phyloP scores from a whole-genome alignment of 2,888 invertebrate species.

The Lasioglossum lativentre region DNA sequence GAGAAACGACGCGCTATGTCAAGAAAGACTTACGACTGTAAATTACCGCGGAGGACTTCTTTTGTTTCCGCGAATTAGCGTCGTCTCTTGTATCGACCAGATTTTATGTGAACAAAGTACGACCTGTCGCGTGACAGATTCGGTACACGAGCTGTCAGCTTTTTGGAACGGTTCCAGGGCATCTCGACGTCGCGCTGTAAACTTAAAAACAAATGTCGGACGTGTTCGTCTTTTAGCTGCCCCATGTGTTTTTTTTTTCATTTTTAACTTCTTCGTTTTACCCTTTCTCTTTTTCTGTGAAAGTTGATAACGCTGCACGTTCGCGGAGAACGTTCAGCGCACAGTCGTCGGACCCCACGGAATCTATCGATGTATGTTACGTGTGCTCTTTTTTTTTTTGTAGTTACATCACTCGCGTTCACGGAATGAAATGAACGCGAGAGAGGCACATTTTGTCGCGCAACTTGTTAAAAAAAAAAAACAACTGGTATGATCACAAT shows the following conservation, averaged over 20 bases:
- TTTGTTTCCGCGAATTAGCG: background rate
- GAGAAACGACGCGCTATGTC: slow-evolving; percentile 33
- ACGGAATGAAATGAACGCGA: slow-evolving; percentile 29
- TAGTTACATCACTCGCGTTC: slow-evolving; percentile 72
- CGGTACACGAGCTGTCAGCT: slow-evolving; percentile 16
- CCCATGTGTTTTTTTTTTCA: background rate
- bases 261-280: background rate
- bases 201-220: slow-evolving; percentile 4
- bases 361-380: slow-evolving; percentile 32
- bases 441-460: slow-evolving; percentile 66
- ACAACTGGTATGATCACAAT: slow-evolving; percentile 78
- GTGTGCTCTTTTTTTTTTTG: slow-evolving; percentile 63
- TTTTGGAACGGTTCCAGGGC: slow-evolving; percentile 30
- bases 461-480: slow-evolving; percentile 67
- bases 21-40: background rate
- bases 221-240: background rate
- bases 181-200: slow-evolving; percentile 7
- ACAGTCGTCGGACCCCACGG: slow-evolving; percentile 35
- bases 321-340: slow-evolving; percentile 31
- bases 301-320: slow-evolving; percentile 3
- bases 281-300: background rate
- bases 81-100: slow-evolving; percentile 45
- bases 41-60: background rate
- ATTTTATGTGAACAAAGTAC: slow-evolving; percentile 8
- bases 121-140: slow-evolving; percentile 23